Percentiles rank a stretch among this genome's conserved stretches.
phyloP scores from a whole-genome alignment of 2,888 invertebrate species.

The Macaria notata region DNA sequence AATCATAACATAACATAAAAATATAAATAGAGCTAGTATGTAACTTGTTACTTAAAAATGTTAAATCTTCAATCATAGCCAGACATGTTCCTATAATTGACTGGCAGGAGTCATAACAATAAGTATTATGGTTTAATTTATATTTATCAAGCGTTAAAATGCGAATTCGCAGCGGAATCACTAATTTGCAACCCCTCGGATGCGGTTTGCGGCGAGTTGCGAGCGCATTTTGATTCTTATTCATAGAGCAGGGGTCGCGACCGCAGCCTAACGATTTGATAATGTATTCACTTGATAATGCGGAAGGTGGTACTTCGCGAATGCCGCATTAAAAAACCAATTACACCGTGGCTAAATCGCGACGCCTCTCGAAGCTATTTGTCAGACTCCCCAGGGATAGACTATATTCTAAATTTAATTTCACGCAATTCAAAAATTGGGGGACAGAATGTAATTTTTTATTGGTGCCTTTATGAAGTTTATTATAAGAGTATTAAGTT shows the following conservation, averaged over 20 bases:
- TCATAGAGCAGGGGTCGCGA: constrained; percentile 66
- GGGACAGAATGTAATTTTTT: constrained; percentile 73
- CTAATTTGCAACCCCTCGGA: constrained; percentile 71
- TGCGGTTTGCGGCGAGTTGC: constrained; percentile 55
- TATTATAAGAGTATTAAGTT: constrained; percentile 58
- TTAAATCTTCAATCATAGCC: constrained; percentile 20
- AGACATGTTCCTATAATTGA: constrained; percentile 25
- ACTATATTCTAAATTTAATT: constrained; percentile 81
- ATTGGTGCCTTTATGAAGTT: constrained; percentile 64
- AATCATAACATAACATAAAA: too few relatives aligned
- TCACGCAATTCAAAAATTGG: constrained; percentile 79
- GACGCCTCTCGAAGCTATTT: constrained; percentile 74
- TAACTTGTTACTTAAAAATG: too few relatives aligned
- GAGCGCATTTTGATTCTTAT: constrained; percentile 77
- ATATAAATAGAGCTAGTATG: too few relatives aligned
- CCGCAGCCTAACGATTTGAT: constrained; percentile 79
- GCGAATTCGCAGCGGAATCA: constrained; percentile 59
- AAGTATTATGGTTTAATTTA: constrained; percentile 60
- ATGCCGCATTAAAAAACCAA: constrained; percentile 81
- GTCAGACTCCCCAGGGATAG: constrained; percentile 78
- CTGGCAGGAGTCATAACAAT: constrained; percentile 44
- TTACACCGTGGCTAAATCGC: constrained; percentile 80
- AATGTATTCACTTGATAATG: constrained; percentile 82
- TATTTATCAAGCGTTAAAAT: constrained; percentile 74
- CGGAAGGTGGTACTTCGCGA: constrained; percentile 79